Evolutionary conservation across 35 echinoderm and acorn worm genomes (phyloP), one percentile per base, ranked within the genome.

Genomic region (Diadema setosum): DNA sequence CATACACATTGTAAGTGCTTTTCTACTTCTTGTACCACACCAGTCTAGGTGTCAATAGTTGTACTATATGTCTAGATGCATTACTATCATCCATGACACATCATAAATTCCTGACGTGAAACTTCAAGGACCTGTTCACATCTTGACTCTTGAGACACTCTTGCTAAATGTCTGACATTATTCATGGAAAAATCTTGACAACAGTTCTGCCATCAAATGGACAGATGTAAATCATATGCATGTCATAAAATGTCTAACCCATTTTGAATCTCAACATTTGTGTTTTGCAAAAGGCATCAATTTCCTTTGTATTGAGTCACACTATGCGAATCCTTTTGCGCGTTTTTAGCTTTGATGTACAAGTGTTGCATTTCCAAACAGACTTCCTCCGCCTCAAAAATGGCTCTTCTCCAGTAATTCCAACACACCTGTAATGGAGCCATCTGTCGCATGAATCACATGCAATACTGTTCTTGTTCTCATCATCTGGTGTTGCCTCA

Each of bases 361-460:
- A 91, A 59, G 31, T 42, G 45, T 49, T 65, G 42, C 88, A 91
- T 40, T 84, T 91, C 88, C 88, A 91, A 25, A 27, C 30, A 18
- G 45, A 50, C 63, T 78, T 91, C 29, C 84, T 87, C 44, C 64
- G 75, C 55, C 70, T 87, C 42, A 81, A 70, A 32, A 87, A 92
- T 82, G 37, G 21, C 65, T 87, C 90, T 80, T 59, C 39, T 43
- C 84, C 83, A 9, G 40, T 39, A 75, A 92, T 78, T 46, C 75
- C 84, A 44, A 87, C 75, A 64, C 84, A 92, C n/a, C n/a, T 67
- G 33, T 81, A 81, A 39, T 88, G 86, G 48, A 80, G 81, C 44
- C 70, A 88, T 34, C 86, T 30, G 52, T 80, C 48, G 11, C 43
- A 80, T 25, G 48, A 50, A 44, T 88, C 73, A 61, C 86, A 88